Evolutionary conservation across 1,140 invertebrate species (phyloP), one percentile per base, ranked within the genome.

Genomic region (Ceratina australensis): DNA sequence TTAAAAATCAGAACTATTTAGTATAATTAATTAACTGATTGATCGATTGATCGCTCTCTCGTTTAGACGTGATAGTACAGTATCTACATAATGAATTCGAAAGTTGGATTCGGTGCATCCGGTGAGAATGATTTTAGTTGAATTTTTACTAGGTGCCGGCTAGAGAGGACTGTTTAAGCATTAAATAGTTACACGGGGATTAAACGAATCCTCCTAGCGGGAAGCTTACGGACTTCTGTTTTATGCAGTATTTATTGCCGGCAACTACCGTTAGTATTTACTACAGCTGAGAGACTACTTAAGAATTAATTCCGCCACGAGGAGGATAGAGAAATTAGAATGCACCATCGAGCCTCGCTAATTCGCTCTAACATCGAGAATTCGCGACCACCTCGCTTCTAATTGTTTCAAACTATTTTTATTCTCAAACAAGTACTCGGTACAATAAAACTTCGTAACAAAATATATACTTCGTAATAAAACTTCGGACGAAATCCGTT

Each of bases 241-340:
- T 76, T 76, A 68, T 76, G 64, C 65, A 76, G 65, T 76, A 76
- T 76, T 76, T 76, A 76, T 76, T 59, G 26, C 56, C 15, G 42
- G 65, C 24, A 52, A 68, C 28, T 76, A 50, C 24, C 64, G 60
- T 59, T 56, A 52, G 73, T 76, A 60, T 76, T 76, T 76, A 76
- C 56, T 69, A 68, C 33, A 33, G 47, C 56, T 65, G 8, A 5
- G 64, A 64, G 73, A 68, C 64, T 60, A 75, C 64, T 76, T 60
- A 68, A 69, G 65, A 76, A 76, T 76, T 68, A 76, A 76, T 76
- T 24, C 24, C 56, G 42, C 2, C 56, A 15, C 28, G 65, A 68
- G 73, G 68, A 69, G 65, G 54, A 60, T 60, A 68, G 73, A 76
- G 73, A 68, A 76, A 69, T 76, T 76, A 76, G 73, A 69, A 50